Base-by-base conservation (phyloP, 2,797 vertebrate species). In the Brachyalestes nurse region DNA sequence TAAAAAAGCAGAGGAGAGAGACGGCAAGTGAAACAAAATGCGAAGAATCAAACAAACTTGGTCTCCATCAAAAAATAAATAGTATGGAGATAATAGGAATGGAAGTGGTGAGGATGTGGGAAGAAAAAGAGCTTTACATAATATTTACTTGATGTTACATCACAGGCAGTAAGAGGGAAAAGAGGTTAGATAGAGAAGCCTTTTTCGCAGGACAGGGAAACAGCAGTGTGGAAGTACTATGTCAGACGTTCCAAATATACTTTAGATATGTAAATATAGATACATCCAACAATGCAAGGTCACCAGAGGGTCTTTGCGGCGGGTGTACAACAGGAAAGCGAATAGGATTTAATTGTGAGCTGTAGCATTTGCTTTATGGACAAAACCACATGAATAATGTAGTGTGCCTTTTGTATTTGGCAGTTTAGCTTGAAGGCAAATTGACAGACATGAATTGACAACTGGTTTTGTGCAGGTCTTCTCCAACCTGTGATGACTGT, bases 161-260 rank as follows among this genome's bases (percentile, higher is more conserved):
- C 88, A 91, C 60, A 86, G 75, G 76, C 47, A 82, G 72, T 80
- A 34, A 82, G 86, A 85, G 88, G 12, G 19, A 28, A 9, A 81
- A 83, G 83, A 74, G 70, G 51, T 53, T 47, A 76, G 53, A 86
- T 88, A 83, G 89, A 86, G 62, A 60, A 80, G 64, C 47, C 88
- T 91, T 88, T 90, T 89, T 91, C 89, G 85, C 87, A 70, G n/a
- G 10, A 23, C 67, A 34, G 25, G 21, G 69, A 71, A 71, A 53
- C 14, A 13, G 25, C 47, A 53, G 69, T 73, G 4, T 76, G 60
- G 58, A 74, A 58, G n/a, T 55, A 53, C 21, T 53, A 28, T 71
- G 47, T 49, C 42, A 69, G 49, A 71, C 2, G 23, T 8, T 72
- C 25, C 19, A 55, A 55, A 72, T 53, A 34, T 28, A 57, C 65